Base-by-base conservation (phyloP, 2,113 vertebrate genomes). In the Gambusia holbrooki region DNA sequence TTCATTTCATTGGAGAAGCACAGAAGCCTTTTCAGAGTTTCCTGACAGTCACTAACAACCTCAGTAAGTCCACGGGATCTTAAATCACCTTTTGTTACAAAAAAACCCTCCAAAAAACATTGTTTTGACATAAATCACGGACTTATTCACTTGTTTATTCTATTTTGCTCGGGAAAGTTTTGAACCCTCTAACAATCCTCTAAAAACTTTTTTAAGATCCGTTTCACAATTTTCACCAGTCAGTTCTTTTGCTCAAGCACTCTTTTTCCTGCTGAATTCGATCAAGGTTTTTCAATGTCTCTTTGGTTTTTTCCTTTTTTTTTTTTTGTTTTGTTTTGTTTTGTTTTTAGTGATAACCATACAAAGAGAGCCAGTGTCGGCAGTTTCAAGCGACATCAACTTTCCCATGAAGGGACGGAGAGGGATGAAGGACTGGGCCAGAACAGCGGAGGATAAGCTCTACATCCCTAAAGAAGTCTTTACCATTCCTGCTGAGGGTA, bases 361-460 rank as follows among this genome's bases (percentile, higher is more conserved):
- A 90, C 97, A 99, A 91, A 89, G 97, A 65, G 98, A 99, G 82
- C 97, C 98, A 0, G 95, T 99, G 68, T 97, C 97, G 0, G 98
- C 98, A 0, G 97, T 99, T 89, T 99, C 98, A 92, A 99, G 97
- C 0, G 97, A 99, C 89, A 97, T 99, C 91, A 99, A 98, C 77
- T 99, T 99, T 87, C 98, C 98, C 66, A 97, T 99, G 97, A 96
- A 95, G 83, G 98, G 98, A 11, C 95, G 98, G 17, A 92, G 98
- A 88, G 98, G 98, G 65, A 99, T 99, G 97, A 99, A 99, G 89
- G 97, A 99, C 89, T 99, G 98, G 98, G 97, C 97, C 10, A 94
- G 97, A 71, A 97, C 95, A 84, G 97, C 98, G 0, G 97, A 99
- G 85, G 98, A 99, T 92, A 99, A 98, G 65, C 97, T 99, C 87